Evolutionary conservation across 1,140 invertebrate species (phyloP).

Genomic region (Melipona quadrifasciata): DNA sequence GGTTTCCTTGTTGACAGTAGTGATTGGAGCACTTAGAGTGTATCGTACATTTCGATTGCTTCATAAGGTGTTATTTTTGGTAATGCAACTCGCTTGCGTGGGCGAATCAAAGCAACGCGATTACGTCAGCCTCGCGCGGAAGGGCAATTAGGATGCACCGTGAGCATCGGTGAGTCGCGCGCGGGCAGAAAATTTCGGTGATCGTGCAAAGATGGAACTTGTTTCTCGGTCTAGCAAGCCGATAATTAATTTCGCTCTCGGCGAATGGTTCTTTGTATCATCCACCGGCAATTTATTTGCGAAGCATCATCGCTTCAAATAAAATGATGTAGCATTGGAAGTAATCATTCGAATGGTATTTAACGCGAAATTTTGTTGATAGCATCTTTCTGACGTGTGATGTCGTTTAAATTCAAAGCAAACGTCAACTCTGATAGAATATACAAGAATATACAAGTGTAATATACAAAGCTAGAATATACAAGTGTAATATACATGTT

Average conservation of each 20-base stretch:
- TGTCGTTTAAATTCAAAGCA: too few species aligned
- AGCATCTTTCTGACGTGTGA: too few species aligned
- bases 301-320: too few species aligned
- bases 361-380: too few species aligned
- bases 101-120: not conserved
- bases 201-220: not conserved
- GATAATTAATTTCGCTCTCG: not conserved
- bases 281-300: too few species aligned
- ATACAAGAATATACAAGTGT: too few species aligned
- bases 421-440: too few species aligned
- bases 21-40: conserved; percentile 2
- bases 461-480: too few species aligned
- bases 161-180: not conserved
- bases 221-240: not conserved
- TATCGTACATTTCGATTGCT: not conserved
- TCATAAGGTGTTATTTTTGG: not conserved
- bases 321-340: too few species aligned
- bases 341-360: too few species aligned
- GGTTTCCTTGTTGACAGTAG: not conserved
- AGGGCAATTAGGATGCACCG: not conserved
- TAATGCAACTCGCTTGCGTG: not conserved
- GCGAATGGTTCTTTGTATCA: too few species aligned
- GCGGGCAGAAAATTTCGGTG: not conserved
- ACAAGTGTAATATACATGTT: too few species aligned
- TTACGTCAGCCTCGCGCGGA: not conserved